Percentiles rank a stretch among this genome's conserved stretches.
These are phyloP conservation scores for Cryptosula pallasiana DNA, from an alignment of 2,888 invertebrate genomes.

Conservation along the genomic window DNA sequence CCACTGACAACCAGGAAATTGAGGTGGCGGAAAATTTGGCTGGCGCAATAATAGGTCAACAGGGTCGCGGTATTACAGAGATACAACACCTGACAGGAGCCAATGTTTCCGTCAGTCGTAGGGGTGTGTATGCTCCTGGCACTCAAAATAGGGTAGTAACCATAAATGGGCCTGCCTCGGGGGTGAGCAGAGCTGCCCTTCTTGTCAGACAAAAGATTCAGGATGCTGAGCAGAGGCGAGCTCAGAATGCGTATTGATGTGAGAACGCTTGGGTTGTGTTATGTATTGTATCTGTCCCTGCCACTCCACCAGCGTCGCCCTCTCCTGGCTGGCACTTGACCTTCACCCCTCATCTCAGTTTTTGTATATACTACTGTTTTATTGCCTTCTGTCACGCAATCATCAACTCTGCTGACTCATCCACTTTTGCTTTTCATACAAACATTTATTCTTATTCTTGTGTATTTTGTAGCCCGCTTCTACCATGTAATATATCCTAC, in stretches of 20 bases:
- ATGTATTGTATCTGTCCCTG: no score
- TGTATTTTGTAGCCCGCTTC: slow-evolving; percentile 2
- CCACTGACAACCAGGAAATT: slow-evolving; percentile 60
- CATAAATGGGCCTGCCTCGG: slow-evolving; percentile 81
- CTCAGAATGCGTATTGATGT: slow-evolving; percentile 43
- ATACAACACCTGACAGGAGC: slow-evolving; percentile 95
- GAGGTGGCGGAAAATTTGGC: slow-evolving; percentile 91
- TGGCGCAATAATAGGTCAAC: slow-evolving; percentile 94
- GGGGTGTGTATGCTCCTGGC: slow-evolving; percentile 93
- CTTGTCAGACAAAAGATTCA: slow-evolving; percentile 93
- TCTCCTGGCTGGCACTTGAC: not conserved
- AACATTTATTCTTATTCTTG: not conserved
- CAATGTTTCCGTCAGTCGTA: slow-evolving; percentile 97
- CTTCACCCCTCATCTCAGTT: not conserved
- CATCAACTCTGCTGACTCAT: not conserved
- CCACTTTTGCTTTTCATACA: not conserved
- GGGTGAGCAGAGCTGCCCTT: slow-evolving; percentile 86
- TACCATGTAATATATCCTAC: not conserved
- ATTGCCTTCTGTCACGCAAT: not conserved
- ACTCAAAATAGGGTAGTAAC: slow-evolving; percentile 95
- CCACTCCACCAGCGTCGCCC: no score
- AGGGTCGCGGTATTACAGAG: slow-evolving; percentile 91
- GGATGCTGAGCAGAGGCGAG: slow-evolving; percentile 91
- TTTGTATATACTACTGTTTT: not conserved
- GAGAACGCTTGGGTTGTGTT: not conserved